These are phyloP conservation scores for Orycteropus afer DNA, from an alignment of 2,113 vertebrate species.

Conservation along the genomic window DNA sequence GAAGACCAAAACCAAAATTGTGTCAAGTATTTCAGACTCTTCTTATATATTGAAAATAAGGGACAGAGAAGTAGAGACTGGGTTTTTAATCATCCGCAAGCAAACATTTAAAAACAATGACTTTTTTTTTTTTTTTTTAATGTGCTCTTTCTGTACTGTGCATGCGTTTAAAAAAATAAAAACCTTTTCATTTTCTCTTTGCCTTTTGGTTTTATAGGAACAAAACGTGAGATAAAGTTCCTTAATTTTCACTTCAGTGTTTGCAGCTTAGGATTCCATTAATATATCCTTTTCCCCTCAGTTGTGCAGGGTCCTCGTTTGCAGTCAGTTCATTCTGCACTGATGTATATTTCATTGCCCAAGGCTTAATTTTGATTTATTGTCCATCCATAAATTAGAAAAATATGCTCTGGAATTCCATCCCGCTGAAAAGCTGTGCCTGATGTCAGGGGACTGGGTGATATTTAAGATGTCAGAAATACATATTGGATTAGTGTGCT, in stretches of 20 bases:
- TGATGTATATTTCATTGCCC: conserved; percentile 99
- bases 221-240: conserved; percentile 83
- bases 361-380: conserved; percentile 99
- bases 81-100: neutral
- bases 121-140: neutral
- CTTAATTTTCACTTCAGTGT: conserved; percentile 83
- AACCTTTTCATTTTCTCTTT: conserved; percentile 55
- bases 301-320: conserved; percentile 93
- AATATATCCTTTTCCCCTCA: conserved; percentile 86
- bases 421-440: conserved; percentile 96
- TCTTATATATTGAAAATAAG: conserved; percentile 24
- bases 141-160: neutral
- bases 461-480: conserved; percentile 99
- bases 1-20: neutral
- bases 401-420: conserved; percentile 99
- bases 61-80: neutral
- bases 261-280: conserved; percentile 88
- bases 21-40: neutral
- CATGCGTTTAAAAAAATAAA: neutral
- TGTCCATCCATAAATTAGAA: conserved; percentile 99
- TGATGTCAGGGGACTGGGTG: conserved; percentile 99
- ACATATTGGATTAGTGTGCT: conserved; percentile 99
- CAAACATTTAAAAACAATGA: conserved; percentile 42
- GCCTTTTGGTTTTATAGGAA: conserved; percentile 69
- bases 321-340: conserved; percentile 94